These are phyloP conservation scores for Drosophila bocqueti DNA, from an alignment of 1,140 invertebrate genomes.

Conservation along the genomic window DNA sequence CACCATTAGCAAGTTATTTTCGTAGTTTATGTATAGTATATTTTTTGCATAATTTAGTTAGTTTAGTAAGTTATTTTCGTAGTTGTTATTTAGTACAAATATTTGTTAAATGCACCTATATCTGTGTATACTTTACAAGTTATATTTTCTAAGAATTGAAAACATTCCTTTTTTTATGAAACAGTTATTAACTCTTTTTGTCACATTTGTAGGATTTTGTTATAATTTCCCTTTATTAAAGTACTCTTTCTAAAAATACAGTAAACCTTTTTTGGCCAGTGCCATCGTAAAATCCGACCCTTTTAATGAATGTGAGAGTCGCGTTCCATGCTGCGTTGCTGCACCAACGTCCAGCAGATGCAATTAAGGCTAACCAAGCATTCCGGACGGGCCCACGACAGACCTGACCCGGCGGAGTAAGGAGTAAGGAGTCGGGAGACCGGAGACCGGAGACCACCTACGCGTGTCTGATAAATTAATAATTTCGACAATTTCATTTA, in stretches of 20 bases:
- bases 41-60: neutral
- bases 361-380: constrained; percentile 76
- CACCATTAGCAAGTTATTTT: neutral
- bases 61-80: neutral
- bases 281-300: constrained; percentile 47
- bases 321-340: constrained; percentile 32
- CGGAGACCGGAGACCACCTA: constrained; percentile 43
- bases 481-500: constrained; percentile 72
- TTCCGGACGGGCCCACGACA: constrained; percentile 17
- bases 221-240: neutral
- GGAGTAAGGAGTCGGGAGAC: neutral
- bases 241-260: neutral
- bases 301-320: constrained; percentile 79
- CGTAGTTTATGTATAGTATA: neutral
- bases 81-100: neutral
- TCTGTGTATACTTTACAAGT: neutral
- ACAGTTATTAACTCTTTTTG: no score
- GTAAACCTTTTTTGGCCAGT: constrained; percentile 4
- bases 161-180: no score
- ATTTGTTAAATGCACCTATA: neutral
- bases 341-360: constrained; percentile 35
- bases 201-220: no score
- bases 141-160: no score
- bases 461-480: constrained; percentile 67
- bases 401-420: neutral